Percentiles rank a stretch among this genome's conserved stretches.
phyloP scores from a whole-genome alignment of 2,888 invertebrate genomes.

The Nesidiocoris tenuis region DNA sequence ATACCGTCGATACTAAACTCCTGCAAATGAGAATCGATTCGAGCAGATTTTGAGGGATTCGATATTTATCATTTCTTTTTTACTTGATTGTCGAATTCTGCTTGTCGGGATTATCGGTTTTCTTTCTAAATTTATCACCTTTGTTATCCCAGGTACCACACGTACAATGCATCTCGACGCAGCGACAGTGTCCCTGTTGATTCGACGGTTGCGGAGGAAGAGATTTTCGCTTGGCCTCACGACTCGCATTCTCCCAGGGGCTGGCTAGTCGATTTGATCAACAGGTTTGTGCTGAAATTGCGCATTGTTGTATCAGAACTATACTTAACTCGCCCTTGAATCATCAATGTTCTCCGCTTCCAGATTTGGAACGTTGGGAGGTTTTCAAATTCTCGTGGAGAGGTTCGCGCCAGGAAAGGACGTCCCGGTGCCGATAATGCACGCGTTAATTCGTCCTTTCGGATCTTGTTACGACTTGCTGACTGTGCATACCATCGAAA shows the following conservation, averaged over 20 bases:
- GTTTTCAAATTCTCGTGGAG: constrained; percentile 81
- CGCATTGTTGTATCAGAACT: neutral
- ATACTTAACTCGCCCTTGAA: neutral
- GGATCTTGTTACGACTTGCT: constrained; percentile 89
- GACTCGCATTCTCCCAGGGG: constrained; percentile 86
- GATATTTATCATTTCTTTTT: no score
- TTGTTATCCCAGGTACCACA: constrained; percentile 80
- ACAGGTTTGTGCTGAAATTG: constrained; percentile 59
- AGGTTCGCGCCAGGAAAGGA: constrained; percentile 75
- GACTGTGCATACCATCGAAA: constrained; percentile 84
- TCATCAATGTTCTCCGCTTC: constrained; percentile 49
- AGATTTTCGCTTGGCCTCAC: constrained; percentile 69
- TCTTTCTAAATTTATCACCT: neutral
- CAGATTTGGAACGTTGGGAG: constrained; percentile 84
- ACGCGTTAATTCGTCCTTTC: constrained; percentile 83
- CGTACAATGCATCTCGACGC: constrained; percentile 75
- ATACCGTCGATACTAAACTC: no score
- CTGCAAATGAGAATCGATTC: no score
- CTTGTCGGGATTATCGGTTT: no score
- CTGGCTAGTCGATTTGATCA: constrained; percentile 95
- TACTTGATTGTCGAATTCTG: no score
- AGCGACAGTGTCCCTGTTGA: constrained; percentile 69
- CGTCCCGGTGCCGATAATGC: constrained; percentile 73
- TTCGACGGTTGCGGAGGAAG: constrained; percentile 66
- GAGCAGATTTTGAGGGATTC: no score